Evolutionary conservation across 2,797 vertebrate genomes (phyloP).

Genomic region (Rhabdophis nuchalis): DNA sequence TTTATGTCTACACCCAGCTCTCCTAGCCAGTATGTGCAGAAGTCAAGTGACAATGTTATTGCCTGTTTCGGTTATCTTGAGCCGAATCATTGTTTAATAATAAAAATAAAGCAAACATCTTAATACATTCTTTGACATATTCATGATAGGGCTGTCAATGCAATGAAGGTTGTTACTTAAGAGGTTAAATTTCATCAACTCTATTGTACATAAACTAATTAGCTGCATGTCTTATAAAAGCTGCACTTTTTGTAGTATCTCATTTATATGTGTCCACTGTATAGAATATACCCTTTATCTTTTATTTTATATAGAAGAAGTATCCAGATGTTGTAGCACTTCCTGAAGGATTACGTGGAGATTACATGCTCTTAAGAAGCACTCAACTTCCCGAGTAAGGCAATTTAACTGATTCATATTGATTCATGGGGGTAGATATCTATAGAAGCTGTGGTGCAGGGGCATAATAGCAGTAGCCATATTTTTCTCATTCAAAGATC

Average conservation of each 20-base stretch:
- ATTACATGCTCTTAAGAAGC: constrained; percentile 74
- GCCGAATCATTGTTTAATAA: too few relatives aligned
- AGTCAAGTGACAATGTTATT: not conserved
- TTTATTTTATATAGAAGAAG: constrained; percentile 72
- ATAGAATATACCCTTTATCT: not conserved
- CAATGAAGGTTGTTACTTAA: not conserved
- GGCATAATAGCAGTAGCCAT: not conserved
- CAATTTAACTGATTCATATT: not conserved
- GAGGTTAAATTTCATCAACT: not conserved
- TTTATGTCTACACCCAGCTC: not conserved
- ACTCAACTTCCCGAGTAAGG: constrained; percentile 76
- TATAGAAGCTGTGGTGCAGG: not conserved
- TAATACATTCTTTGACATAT: not conserved
- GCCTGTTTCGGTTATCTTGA: not conserved
- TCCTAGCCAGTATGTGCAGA: not conserved
- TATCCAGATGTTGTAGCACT: constrained; percentile 77
- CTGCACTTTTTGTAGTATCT: not conserved
- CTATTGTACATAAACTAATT: not conserved
- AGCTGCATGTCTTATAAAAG: not conserved
- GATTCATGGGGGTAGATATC: not conserved
- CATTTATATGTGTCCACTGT: not conserved
- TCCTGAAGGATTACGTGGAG: constrained; percentile 74
- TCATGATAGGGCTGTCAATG: not conserved
- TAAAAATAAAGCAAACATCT: not conserved
- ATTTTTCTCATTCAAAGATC: not conserved